Conservation (phyloP, 2,797 vertebrate species). For the Chaetophractus vellerosus region DNA sequence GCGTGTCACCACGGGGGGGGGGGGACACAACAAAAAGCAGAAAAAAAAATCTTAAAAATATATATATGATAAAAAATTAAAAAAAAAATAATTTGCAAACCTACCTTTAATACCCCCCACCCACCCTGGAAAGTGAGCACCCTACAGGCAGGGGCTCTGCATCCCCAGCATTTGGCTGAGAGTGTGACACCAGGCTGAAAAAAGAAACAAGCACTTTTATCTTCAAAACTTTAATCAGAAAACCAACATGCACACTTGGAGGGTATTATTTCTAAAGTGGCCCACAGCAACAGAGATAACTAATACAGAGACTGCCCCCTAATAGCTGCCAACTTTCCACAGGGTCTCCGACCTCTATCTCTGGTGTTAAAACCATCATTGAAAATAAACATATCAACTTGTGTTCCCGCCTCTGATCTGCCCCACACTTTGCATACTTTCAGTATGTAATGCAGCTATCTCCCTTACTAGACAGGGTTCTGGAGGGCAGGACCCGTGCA, state of each 20-base stretch:
- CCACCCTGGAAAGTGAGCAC: background rate
- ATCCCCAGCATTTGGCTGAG: background rate
- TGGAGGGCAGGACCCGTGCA: background rate
- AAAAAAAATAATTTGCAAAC: too few relatives aligned
- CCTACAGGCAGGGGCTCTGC: background rate
- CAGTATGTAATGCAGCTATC: background rate
- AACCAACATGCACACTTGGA: background rate
- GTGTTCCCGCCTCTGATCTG: background rate
- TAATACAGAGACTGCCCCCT: background rate
- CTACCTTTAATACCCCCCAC: background rate
- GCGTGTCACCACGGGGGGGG: too few relatives aligned
- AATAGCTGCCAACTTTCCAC: background rate
- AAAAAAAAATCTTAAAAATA: too few relatives aligned
- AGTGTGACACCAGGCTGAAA: background rate
- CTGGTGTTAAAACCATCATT: background rate
- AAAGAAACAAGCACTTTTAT: background rate
- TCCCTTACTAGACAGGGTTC: background rate
- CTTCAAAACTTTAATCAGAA: constrained; percentile 73
- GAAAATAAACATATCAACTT: background rate
- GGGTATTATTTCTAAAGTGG: background rate
- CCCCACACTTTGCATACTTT: background rate
- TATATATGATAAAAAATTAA: too few relatives aligned
- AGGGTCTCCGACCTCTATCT: background rate
- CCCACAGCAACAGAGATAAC: background rate
- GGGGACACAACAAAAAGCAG: too few relatives aligned